Conservation (phyloP, 2,888 invertebrate species). For the Eucera pruinosa region DNA sequence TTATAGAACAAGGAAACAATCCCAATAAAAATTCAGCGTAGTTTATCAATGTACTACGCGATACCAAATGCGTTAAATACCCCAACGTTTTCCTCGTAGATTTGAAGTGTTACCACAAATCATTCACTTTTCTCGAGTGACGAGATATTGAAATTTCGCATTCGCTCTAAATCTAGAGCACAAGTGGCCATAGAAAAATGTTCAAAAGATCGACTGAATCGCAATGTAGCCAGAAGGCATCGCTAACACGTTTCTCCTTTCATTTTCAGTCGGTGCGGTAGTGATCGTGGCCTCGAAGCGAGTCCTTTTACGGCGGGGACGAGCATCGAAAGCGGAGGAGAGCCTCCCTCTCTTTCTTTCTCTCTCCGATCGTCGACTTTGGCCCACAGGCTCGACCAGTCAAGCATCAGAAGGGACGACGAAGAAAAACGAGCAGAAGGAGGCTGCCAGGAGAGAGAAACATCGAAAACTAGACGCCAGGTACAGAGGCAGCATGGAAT, state of each 20-base stretch:
- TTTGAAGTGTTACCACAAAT: too few species aligned
- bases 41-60: too few species aligned
- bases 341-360: constrained; percentile 18
- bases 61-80: too few species aligned
- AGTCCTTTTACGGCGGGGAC: constrained; percentile 66
- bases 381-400: constrained; percentile 35
- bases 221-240: constrained; percentile 5
- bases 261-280: constrained; percentile 66
- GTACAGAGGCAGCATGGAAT: constrained; percentile 18
- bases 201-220: constrained; percentile 11
- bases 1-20: too few species aligned
- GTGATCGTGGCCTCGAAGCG: constrained; percentile 62
- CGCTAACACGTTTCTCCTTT: constrained; percentile 59
- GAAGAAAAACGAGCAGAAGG: neutral
- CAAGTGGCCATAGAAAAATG: neutral
- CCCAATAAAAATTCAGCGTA: too few species aligned
- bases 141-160: too few species aligned
- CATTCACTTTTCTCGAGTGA: too few species aligned
- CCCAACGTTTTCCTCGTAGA: too few species aligned
- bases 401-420: neutral
- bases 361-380: constrained; percentile 25
- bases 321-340: constrained; percentile 57
- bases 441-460: neutral
- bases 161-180: too few species aligned
- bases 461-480: constrained; percentile 23